Percentiles rank a stretch among this genome's conserved stretches.
These are phyloP conservation scores for Ochotona curzoniae DNA, from an alignment of 2,113 vertebrate genomes.

Conservation along the genomic window DNA sequence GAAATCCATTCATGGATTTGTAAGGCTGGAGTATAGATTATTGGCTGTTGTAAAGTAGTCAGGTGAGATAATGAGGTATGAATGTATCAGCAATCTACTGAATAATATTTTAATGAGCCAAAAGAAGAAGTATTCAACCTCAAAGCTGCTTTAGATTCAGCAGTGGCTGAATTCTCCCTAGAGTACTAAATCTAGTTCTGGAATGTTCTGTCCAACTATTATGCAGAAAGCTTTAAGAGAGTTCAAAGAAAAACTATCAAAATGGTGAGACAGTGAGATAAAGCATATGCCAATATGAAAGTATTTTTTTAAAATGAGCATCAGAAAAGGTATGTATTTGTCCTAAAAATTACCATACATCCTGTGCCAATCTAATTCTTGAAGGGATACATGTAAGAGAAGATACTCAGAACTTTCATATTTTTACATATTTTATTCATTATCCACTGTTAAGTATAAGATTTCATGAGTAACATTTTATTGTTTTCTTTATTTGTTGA, in stretches of 20 bases:
- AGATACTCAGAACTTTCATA: neutral
- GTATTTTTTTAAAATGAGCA: neutral
- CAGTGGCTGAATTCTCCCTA: neutral
- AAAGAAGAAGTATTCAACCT: neutral
- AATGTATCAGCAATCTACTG: neutral
- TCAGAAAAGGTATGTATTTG: neutral
- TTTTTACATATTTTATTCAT: neutral
- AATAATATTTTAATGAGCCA: constrained; percentile 6
- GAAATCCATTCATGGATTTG: neutral
- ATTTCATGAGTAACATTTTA: neutral
- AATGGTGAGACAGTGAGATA: neutral
- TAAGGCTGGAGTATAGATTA: neutral
- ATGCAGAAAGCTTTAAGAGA: neutral
- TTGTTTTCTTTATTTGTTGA: too few species aligned
- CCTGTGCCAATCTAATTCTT: neutral
- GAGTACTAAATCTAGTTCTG: neutral
- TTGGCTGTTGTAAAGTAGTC: neutral
- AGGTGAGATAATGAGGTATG: neutral
- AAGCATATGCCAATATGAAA: neutral
- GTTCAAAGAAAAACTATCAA: neutral
- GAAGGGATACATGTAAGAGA: neutral
- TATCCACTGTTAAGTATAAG: neutral
- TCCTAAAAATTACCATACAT: neutral
- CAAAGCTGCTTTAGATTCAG: neutral
- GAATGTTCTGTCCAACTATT: neutral